phyloP scores from a whole-genome alignment of 2,797 vertebrate species.

The Vultur gryphus region DNA sequence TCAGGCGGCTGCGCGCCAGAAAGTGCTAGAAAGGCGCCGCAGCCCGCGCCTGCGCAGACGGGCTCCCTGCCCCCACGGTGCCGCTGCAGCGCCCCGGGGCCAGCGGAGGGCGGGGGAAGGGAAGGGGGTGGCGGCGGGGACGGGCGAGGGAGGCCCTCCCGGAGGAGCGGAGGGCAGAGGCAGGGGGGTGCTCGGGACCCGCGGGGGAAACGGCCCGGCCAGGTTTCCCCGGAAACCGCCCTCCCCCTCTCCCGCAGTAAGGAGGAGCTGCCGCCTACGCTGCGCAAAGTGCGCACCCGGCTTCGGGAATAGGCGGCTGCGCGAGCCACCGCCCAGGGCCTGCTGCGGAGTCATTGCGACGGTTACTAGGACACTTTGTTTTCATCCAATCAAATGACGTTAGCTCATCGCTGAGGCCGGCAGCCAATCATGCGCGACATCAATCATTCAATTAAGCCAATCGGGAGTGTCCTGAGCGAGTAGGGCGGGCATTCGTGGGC shows the following conservation, averaged over 20 bases:
- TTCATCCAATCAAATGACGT: neutral
- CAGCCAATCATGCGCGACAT: constrained; percentile 34
- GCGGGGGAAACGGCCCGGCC: too few species aligned
- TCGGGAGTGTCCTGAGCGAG: neutral
- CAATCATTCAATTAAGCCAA: constrained; percentile 63
- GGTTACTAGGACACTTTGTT: constrained; percentile 24
- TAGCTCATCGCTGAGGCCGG: neutral
- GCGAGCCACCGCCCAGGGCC: constrained; percentile 32
- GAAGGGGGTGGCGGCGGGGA: neutral
- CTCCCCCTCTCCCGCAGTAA: neutral
- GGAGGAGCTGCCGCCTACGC: constrained; percentile 22
- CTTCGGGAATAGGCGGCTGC: neutral
- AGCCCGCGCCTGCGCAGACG: neutral
- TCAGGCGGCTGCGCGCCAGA: constrained; percentile 25
- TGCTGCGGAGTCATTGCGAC: constrained; percentile 57
- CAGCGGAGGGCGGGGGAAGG: neutral
- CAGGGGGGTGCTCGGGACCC: neutral
- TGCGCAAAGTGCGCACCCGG: constrained; percentile 1
- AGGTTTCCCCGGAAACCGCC: neutral
- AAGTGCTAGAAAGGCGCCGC: constrained; percentile 33
- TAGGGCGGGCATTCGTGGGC: neutral
- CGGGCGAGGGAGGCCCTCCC: too few species aligned
- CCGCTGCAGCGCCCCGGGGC: neutral
- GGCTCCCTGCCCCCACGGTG: too few species aligned
- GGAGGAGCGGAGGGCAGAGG: neutral